Conservation (phyloP, 2,797 vertebrate genomes). For the Hirundo rustica region DNA sequence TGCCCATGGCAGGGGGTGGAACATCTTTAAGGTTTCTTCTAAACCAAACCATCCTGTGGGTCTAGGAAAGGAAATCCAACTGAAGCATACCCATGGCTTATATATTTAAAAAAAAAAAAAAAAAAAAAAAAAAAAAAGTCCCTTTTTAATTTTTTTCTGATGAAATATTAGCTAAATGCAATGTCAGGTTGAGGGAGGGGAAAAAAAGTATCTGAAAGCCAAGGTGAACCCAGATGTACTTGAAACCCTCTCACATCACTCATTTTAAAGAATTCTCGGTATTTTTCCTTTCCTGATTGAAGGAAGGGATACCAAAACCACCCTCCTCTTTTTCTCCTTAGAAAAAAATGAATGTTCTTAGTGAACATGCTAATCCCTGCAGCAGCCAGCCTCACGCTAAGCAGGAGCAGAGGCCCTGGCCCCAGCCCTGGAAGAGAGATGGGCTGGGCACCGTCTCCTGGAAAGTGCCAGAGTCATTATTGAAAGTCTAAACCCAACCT, state of each 20-base stretch:
- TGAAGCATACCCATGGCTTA: not conserved
- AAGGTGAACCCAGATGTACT: not conserved
- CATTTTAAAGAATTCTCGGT: not conserved
- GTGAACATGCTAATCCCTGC: not conserved
- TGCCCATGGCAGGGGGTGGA: not conserved
- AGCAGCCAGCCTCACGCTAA: not conserved
- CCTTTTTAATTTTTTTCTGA: not conserved
- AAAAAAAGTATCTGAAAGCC: not conserved
- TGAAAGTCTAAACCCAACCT: not conserved
- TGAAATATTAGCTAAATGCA: not conserved
- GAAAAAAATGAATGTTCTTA: not conserved
- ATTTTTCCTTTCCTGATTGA: not conserved
- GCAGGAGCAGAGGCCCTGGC: not conserved
- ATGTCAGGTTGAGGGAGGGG: not conserved
- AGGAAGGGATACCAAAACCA: not conserved
- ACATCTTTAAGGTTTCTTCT: not conserved
- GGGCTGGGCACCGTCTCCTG: not conserved
- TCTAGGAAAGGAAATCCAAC: not conserved
- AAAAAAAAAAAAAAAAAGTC: fast-evolving
- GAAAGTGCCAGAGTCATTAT: not conserved
- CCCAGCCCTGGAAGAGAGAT: not conserved
- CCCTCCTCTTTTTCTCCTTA: not conserved
- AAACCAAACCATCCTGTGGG: not conserved
- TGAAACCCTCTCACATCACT: not conserved
- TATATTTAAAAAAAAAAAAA: fast-evolving